Conservation (phyloP, 2,797 vertebrate species). For the Ctenosaura bakeri region DNA sequence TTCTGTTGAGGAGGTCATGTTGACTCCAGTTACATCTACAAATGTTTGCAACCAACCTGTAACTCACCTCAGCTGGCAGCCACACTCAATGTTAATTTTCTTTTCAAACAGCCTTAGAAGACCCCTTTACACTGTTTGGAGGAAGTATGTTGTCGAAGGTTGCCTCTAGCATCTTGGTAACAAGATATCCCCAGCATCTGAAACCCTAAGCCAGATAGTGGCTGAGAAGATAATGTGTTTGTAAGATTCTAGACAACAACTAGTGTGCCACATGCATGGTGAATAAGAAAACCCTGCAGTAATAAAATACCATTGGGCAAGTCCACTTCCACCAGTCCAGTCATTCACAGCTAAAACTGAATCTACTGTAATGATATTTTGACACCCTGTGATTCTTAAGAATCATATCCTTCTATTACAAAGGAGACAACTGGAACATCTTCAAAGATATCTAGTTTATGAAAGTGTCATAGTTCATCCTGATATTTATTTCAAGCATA, state of each 20-base stretch:
- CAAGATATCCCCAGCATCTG: not conserved
- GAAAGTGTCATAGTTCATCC: not conserved
- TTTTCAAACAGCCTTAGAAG: not conserved
- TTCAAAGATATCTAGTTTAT: not conserved
- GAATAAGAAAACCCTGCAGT: too few relatives aligned
- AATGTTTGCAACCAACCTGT: not conserved
- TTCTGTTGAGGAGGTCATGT: not conserved
- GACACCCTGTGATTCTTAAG: not conserved
- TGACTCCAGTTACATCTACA: not conserved
- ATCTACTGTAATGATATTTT: not conserved
- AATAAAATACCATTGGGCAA: too few relatives aligned
- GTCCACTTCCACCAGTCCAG: too few relatives aligned
- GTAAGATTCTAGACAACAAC: too few relatives aligned
- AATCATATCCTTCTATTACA: not conserved
- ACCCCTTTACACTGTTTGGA: not conserved
- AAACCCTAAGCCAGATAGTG: too few relatives aligned
- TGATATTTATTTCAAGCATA: not conserved
- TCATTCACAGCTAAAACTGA: too few relatives aligned
- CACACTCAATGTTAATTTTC: not conserved
- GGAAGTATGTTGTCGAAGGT: not conserved
- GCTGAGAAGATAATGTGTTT: too few relatives aligned
- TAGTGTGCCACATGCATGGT: too few relatives aligned
- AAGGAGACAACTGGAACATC: not conserved
- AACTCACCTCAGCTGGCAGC: not conserved
- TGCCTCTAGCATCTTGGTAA: not conserved